Conservation (phyloP, 2,113 vertebrate species). For the Acrocephalus arundinaceus region DNA sequence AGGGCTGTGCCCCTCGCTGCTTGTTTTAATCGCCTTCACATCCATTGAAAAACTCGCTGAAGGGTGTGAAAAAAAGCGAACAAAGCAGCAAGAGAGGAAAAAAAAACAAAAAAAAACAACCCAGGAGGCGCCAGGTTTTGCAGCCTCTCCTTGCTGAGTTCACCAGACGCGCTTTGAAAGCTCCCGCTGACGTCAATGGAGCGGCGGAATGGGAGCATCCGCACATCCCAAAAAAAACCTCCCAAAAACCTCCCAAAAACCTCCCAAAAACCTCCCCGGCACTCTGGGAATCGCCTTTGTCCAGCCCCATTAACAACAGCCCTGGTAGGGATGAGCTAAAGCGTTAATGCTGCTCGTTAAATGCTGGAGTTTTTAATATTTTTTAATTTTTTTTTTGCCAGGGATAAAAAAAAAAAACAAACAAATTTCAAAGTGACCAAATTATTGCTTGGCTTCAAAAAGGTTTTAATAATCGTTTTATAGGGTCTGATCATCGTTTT, state of each 20-base stretch:
- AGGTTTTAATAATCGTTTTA: not conserved
- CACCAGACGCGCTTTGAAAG: slow-evolving; percentile 54
- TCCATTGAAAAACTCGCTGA: not conserved
- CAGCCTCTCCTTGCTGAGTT: slow-evolving; percentile 31
- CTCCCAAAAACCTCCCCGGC: not conserved
- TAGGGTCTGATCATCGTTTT: not conserved
- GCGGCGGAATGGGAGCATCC: slow-evolving; percentile 64
- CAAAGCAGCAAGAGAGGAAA: not conserved
- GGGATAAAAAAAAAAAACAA: too few relatives aligned
- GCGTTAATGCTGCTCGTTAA: not conserved
- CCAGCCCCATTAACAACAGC: fast-evolving
- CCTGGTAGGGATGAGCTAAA: not conserved
- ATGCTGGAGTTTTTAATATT: not conserved
- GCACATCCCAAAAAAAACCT: not conserved
- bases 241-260: too few relatives aligned
- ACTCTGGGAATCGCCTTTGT: not conserved
- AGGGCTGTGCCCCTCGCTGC: not conserved
- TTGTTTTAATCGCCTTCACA: not conserved
- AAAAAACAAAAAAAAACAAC: not conserved
- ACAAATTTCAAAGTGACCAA: not conserved
- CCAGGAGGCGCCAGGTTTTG: not conserved
- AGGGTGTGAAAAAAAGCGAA: not conserved
- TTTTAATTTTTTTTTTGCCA: not conserved
- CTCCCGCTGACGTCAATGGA: slow-evolving; percentile 78
- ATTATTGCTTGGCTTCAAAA: not conserved